Evolutionary conservation across 2,797 vertebrate genomes (phyloP).

Genomic region (Crocodylus rhombifer): DNA sequence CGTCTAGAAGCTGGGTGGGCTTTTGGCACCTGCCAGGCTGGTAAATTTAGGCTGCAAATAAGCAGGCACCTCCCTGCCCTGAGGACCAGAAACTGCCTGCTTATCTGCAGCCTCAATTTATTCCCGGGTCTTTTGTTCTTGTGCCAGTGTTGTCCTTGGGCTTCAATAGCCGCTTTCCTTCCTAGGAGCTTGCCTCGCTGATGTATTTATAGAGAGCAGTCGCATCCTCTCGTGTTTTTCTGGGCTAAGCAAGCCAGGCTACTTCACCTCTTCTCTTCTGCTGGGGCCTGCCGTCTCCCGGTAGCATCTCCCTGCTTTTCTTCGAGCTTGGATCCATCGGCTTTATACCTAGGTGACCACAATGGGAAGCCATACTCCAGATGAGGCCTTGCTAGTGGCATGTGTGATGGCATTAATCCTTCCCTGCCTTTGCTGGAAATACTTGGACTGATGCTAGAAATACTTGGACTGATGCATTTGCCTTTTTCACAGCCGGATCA

Average conservation of each 20-base stretch:
- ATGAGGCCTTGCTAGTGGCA: not conserved
- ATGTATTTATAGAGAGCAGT: not conserved
- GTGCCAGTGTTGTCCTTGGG: not conserved
- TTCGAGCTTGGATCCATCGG: not conserved
- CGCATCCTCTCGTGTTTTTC: no score
- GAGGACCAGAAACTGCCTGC: not conserved
- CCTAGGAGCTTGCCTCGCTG: not conserved
- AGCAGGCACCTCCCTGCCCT: not conserved
- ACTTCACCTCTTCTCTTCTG: not conserved
- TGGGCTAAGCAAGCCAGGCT: no score
- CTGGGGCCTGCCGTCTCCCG: not conserved
- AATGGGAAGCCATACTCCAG: no score
- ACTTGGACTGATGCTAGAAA: no score
- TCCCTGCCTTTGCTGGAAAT: no score
- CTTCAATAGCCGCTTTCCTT: not conserved
- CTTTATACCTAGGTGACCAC: not conserved
- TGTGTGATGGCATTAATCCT: not conserved
- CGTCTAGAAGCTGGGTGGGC: no score
- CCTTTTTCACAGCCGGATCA: not conserved
- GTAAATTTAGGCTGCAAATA: no score
- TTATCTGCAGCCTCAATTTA: not conserved
- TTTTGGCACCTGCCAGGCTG: no score
- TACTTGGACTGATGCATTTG: not conserved
- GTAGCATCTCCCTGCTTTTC: not conserved
- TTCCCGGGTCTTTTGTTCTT: not conserved